phyloP scores from a whole-genome alignment of 2,113 vertebrate genomes.

The Protomyctophum bolini region DNA sequence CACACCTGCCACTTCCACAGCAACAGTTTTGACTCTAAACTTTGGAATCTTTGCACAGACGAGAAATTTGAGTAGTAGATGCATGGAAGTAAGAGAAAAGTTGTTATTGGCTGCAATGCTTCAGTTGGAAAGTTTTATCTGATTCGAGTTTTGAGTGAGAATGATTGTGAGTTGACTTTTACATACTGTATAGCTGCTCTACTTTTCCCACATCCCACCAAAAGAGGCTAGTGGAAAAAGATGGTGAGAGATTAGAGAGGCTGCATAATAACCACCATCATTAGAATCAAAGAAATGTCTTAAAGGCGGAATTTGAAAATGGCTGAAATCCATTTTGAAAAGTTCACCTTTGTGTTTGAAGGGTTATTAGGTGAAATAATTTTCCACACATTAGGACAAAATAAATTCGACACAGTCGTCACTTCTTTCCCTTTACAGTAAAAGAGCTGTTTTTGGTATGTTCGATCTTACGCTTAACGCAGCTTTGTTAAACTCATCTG shows the following conservation, averaged over 20 bases:
- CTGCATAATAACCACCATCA: conserved; percentile 52
- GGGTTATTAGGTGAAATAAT: conserved; percentile 60
- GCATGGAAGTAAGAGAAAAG: too few species aligned
- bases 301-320: conserved; percentile 52
- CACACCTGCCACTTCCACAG: too few species aligned
- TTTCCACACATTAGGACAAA: conserved; percentile 42
- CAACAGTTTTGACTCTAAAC: too few species aligned
- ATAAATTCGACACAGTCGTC: conserved; percentile 38
- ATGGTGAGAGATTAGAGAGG: conserved; percentile 65
- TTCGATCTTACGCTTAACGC: conserved; percentile 27
- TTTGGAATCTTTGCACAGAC: too few species aligned
- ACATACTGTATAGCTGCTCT: conserved; percentile 38
- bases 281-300: conserved; percentile 58
- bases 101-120: too few species aligned
- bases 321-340: conserved; percentile 51
- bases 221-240: conserved; percentile 73
- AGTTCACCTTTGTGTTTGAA: conserved; percentile 46
- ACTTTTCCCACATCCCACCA: conserved; percentile 46
- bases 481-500: conserved; percentile 37
- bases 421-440: conserved; percentile 34
- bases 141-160: conserved; percentile 20
- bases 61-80: too few species aligned
- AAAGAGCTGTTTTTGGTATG: conserved; percentile 34
- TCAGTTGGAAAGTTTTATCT: conserved; percentile 24
- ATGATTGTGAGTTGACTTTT: conserved; percentile 51